Evolutionary conservation across 2,797 vertebrate genomes (phyloP).

Genomic region (Mycteria americana): DNA sequence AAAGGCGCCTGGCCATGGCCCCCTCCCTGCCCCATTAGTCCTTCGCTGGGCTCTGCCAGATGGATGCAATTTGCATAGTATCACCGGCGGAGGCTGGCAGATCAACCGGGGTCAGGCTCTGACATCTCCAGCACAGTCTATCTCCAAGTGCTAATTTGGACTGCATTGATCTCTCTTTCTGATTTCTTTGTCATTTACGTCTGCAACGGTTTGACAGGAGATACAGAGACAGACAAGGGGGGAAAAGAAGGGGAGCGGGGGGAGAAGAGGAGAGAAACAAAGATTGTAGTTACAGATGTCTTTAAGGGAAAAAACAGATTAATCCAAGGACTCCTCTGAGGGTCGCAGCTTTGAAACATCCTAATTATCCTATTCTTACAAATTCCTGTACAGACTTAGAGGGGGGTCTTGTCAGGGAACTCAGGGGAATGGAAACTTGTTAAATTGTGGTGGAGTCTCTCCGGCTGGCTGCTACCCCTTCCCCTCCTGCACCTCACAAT

Average conservation of each 20-base stretch:
- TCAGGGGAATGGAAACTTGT: constrained; percentile 53
- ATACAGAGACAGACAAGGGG: constrained; percentile 77
- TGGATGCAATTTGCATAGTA: constrained; percentile 86
- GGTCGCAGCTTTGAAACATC: constrained; percentile 64
- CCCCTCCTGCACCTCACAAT: background rate
- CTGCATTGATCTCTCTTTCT: constrained; percentile 85
- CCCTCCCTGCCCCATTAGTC: constrained; percentile 75
- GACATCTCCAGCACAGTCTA: constrained; percentile 80
- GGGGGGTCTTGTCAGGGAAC: constrained; percentile 55
- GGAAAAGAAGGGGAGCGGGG: constrained; percentile 36
- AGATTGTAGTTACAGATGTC: constrained; percentile 76
- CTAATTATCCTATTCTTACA: constrained; percentile 70
- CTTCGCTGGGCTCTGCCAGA: constrained; percentile 77
- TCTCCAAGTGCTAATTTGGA: constrained; percentile 87
- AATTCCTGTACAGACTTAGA: constrained; percentile 48
- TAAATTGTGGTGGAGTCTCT: constrained; percentile 47
- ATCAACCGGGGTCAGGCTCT: constrained; percentile 81
- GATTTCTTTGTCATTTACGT: constrained; percentile 86
- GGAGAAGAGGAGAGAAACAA: constrained; percentile 68
- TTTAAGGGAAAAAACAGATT: constrained; percentile 73
- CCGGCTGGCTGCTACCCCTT: constrained; percentile 9
- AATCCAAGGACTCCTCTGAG: constrained; percentile 70
- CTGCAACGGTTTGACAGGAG: constrained; percentile 79
- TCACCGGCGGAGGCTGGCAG: constrained; percentile 78
- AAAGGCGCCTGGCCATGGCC: constrained; percentile 44